Evolutionary conservation across 2,113 vertebrate species (phyloP).

Genomic region (Machaerirhynchus nigripectus): DNA sequence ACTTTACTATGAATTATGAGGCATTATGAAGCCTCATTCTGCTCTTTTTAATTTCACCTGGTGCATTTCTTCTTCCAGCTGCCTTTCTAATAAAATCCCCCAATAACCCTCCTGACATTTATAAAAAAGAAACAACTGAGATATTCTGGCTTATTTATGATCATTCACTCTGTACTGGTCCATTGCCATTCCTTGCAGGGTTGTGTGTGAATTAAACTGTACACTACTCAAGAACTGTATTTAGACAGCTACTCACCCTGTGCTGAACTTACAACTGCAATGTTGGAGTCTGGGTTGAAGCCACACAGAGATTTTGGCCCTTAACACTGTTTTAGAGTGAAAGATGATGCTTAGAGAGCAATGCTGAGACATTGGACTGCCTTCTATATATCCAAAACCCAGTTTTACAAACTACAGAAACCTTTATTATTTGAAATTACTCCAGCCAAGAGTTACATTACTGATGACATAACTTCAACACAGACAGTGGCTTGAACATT

Average conservation of each 20-base stretch:
- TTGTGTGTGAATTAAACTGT: background rate
- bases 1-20: background rate
- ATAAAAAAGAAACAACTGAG: background rate
- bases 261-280: background rate
- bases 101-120: background rate
- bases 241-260: background rate
- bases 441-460: constrained; percentile 52
- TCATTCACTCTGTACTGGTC: background rate
- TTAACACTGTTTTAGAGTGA: constrained; percentile 5
- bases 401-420: constrained; percentile 55
- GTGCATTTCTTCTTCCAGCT: constrained; percentile 1
- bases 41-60: constrained; percentile 15
- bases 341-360: constrained; percentile 38
- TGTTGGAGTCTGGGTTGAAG: constrained; percentile 8
- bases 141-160: background rate
- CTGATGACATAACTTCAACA: constrained; percentile 54
- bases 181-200: background rate
- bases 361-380: background rate
- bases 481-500: constrained; percentile 56
- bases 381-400: constrained; percentile 36
- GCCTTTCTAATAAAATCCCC: background rate
- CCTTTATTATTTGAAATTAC: constrained; percentile 54
- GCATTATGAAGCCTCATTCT: background rate
- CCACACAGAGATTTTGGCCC: constrained; percentile 32
- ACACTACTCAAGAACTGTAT: background rate